These are phyloP conservation scores for Eurytoma californica DNA, from an alignment of 2,888 invertebrate genomes.

Conservation along the genomic window DNA sequence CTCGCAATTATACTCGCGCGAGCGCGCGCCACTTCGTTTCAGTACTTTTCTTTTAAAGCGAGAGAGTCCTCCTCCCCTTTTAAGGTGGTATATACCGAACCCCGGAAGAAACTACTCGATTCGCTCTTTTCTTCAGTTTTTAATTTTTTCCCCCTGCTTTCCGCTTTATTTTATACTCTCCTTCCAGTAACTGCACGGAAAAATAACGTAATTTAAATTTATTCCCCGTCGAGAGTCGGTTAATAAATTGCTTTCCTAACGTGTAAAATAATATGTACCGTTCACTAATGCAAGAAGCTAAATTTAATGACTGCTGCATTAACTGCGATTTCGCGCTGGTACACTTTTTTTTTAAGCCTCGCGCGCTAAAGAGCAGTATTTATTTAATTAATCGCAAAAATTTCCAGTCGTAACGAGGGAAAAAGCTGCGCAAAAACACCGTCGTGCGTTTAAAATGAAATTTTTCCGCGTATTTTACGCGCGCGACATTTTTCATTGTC, in stretches of 20 bases:
- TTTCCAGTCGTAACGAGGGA: too few species aligned
- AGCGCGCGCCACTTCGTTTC: constrained; percentile 49
- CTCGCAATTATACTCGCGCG: constrained; percentile 51
- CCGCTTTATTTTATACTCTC: neutral
- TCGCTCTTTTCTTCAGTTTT: constrained; percentile 31
- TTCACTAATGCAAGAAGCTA: too few species aligned
- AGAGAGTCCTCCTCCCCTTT: neutral
- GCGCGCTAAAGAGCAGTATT: too few species aligned
- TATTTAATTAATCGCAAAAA: too few species aligned
- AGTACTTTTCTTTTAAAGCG: constrained; percentile 49
- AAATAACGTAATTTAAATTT: constrained; percentile 16
- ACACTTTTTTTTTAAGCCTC: too few species aligned
- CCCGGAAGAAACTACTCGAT: constrained; percentile 38
- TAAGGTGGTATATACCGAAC: neutral
- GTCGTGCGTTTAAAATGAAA: too few species aligned
- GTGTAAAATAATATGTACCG: neutral
- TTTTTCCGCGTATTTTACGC: too few species aligned
- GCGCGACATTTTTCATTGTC: neutral
- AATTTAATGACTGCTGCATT: too few species aligned
- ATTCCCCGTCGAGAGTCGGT: neutral
- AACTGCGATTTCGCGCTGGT: too few species aligned
- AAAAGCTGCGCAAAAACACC: too few species aligned
- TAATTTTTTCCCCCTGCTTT: constrained; percentile 29
- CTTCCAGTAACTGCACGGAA: neutral
- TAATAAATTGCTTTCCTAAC: constrained; percentile 18